These are phyloP conservation scores for Phaethon lepturus DNA, from an alignment of 2,113 vertebrate species.

Conservation along the genomic window DNA sequence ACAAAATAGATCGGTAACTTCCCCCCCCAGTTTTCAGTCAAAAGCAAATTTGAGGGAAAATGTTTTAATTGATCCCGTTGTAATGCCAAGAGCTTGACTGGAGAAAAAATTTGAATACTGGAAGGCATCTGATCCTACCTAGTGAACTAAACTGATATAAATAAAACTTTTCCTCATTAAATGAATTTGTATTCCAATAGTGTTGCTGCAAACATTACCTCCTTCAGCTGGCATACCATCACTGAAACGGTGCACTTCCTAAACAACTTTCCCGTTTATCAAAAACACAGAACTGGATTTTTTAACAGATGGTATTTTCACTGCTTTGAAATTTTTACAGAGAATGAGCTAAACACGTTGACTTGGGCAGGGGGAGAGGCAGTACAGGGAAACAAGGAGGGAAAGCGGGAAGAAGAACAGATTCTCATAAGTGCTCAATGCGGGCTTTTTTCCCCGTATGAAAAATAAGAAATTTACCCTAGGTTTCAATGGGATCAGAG, in stretches of 20 bases:
- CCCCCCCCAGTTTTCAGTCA: not conserved
- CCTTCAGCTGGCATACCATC: not conserved
- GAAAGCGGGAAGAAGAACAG: not conserved
- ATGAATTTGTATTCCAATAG: not conserved
- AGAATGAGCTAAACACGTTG: not conserved
- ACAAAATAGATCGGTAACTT: not conserved
- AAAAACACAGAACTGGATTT: not conserved
- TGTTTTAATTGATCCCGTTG: not conserved
- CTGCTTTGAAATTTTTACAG: not conserved
- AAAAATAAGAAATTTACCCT: not conserved
- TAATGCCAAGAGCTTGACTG: not conserved
- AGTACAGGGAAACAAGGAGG: not conserved
- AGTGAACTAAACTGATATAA: not conserved
- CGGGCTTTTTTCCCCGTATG: not conserved
- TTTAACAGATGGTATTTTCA: conserved; percentile 23
- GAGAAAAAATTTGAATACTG: not conserved
- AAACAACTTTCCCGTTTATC: not conserved
- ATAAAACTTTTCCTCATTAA: not conserved
- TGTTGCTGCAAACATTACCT: not conserved
- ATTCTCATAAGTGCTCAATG: not conserved
- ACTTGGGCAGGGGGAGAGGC: not conserved
- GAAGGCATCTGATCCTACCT: not conserved
- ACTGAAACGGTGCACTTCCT: not conserved
- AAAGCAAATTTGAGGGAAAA: not conserved
- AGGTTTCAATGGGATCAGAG: not conserved